phyloP scores from a whole-genome alignment of 2,888 invertebrate genomes.

The Aphrophora alni region DNA sequence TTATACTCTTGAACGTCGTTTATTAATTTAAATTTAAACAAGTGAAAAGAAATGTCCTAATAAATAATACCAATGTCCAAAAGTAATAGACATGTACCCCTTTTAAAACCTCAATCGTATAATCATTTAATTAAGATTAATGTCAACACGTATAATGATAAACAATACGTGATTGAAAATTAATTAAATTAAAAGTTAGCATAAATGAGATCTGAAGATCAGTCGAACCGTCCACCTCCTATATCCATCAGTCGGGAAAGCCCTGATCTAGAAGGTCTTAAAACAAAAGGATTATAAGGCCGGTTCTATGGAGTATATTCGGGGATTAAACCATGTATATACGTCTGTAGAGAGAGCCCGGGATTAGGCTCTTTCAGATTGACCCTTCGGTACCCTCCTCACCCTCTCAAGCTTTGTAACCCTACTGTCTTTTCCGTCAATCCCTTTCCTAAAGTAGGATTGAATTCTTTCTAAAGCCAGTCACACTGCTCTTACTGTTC shows the following conservation, averaged over 20 bases:
- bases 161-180: not conserved
- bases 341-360: slow-evolving; percentile 3
- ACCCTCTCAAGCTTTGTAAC: not conserved
- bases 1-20: too few relatives aligned
- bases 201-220: not conserved
- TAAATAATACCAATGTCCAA: too few relatives aligned
- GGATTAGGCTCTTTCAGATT: not conserved
- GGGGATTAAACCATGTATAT: not conserved
- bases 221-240: not conserved
- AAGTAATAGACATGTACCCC: too few relatives aligned
- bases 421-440: not conserved
- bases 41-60: too few relatives aligned
- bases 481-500: too few relatives aligned
- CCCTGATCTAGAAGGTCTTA: not conserved
- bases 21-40: too few relatives aligned
- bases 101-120: too few relatives aligned
- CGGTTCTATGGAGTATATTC: not conserved
- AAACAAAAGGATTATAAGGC: not conserved
- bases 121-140: too few relatives aligned
- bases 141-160: too few relatives aligned
- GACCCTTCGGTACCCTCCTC: not conserved
- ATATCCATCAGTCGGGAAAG: not conserved
- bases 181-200: not conserved
- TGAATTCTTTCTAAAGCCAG: not conserved
- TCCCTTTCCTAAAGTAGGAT: not conserved